These are phyloP conservation scores for Ephialtes manifestator DNA, from an alignment of 2,888 invertebrate species.

Conservation along the genomic window DNA sequence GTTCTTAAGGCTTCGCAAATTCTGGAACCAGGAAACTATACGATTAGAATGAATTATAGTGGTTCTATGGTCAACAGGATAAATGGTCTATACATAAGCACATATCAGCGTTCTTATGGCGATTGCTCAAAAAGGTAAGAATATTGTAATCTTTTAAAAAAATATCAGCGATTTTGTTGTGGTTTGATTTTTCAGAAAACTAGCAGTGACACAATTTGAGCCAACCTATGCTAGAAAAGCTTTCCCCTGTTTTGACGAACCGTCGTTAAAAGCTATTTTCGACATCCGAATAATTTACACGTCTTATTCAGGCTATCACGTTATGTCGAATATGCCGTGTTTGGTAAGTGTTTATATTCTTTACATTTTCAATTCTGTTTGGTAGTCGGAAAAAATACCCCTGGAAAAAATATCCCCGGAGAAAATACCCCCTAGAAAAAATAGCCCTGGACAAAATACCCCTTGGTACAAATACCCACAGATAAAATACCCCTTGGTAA, in stretches of 20 bases:
- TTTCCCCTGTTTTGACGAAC: constrained; percentile 98
- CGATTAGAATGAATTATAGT: constrained; percentile 84
- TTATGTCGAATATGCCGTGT: constrained; percentile 95
- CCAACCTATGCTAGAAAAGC: constrained; percentile 97
- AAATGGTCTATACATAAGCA: constrained; percentile 87
- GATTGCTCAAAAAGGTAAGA: constrained; percentile 50
- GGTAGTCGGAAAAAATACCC: too few species aligned
- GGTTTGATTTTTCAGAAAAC: constrained; percentile 87
- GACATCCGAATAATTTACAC: constrained; percentile 93
- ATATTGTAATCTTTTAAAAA: not conserved
- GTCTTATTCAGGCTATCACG: constrained; percentile 89
- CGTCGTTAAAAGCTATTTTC: constrained; percentile 95
- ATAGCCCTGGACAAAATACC: too few species aligned
- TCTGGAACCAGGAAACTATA: constrained; percentile 59
- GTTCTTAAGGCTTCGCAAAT: constrained; percentile 45
- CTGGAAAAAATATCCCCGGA: too few species aligned
- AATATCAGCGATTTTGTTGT: not conserved
- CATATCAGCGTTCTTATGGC: constrained; percentile 80
- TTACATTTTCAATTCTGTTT: not conserved
- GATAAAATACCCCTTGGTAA: too few species aligned
- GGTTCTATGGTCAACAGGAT: constrained; percentile 87
- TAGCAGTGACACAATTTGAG: constrained; percentile 97
- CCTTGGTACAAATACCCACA: too few species aligned
- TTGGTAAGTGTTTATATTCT: constrained; percentile 85
- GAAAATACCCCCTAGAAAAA: too few species aligned